Evolutionary conservation across 2,888 invertebrate species (phyloP), one percentile per base, ranked within the genome.

Genomic region (Eristalinus sepulchralis): DNA sequence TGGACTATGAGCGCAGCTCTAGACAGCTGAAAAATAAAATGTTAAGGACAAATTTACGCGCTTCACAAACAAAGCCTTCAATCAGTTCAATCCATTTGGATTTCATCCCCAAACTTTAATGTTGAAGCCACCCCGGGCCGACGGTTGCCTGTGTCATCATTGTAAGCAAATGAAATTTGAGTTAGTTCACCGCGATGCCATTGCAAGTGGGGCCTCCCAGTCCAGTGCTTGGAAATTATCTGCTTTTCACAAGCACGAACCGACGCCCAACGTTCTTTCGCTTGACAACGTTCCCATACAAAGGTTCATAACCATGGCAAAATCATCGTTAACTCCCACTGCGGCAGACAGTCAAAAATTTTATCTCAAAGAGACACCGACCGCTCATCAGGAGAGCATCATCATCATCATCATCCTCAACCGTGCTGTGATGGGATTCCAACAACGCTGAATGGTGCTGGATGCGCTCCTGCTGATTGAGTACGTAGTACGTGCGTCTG

Each of bases 321-420:
- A 27, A 27, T 27, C 27, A 39, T 2, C 47, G 13, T 22, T 31
- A 60, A 47, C 57, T 6, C 59, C 33, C 2, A 17, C 36, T 62
- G 60, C 47, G 53, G 53, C 67, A 33, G 34, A 53, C 67, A 62
- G 47, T 57, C 47, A 10, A 70, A 77, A 63, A 59, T 71, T 5
- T 79, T 79, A 79, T 79, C 79, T 72, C 71, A 60, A 66, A 66
- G 53, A 33, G 60, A 79, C 79, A 79, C 72, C 72, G 66, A 60
- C 66, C 79, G 24, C 79, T 71, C 64, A 66, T 57, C 78, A 70
- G 63, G 36, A 77, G 36, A 4, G 11, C 67, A 55, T 77, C 53
- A 39, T 66, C 33, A 57, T 57, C 10, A 9, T 17, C 57, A 24
- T 22, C 57, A 4, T 8, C 57, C 22, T 57, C 24, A 27, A 11